These are phyloP conservation scores for Vanacampus margaritifer DNA, from an alignment of 2,113 vertebrate species.

Conservation along the genomic window DNA sequence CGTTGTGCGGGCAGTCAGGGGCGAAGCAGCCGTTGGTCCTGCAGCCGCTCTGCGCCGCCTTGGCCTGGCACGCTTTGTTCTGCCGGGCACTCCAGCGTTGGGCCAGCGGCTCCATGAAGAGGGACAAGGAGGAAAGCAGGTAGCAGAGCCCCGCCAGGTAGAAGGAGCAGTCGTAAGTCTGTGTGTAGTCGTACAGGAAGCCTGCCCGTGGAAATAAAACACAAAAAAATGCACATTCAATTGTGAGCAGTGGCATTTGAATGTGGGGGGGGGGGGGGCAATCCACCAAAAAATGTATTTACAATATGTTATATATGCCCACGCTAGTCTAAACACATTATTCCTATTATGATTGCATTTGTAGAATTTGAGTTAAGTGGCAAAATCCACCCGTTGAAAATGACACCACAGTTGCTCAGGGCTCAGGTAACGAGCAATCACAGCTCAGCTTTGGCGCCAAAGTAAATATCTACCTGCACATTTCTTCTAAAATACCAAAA, in stretches of 20 bases:
- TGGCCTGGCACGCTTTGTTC: constrained; percentile 47
- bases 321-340: too few species aligned
- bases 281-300: too few species aligned
- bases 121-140: constrained; percentile 82
- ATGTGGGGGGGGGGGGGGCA: background rate
- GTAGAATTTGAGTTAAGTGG: too few species aligned
- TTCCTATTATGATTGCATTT: too few species aligned
- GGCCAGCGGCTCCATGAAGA: constrained; percentile 84
- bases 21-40: constrained; percentile 67
- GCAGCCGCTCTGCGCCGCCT: constrained; percentile 51
- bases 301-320: too few species aligned
- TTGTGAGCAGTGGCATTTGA: background rate
- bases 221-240: background rate
- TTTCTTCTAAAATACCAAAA: too few species aligned
- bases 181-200: constrained; percentile 88
- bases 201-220: constrained; percentile 62
- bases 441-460: too few species aligned
- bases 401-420: too few species aligned
- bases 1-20: constrained; percentile 57
- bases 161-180: constrained; percentile 87
- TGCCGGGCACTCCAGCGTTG: constrained; percentile 72
- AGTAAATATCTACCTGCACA: too few species aligned
- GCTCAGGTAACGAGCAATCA: too few species aligned
- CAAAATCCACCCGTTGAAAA: too few species aligned
- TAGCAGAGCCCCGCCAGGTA: constrained; percentile 87